A percentile compares a stretch with the other conserved stretches of the same genome.
Conservation (phyloP, 2,888 invertebrate species). For the Helicoverpa assulta region DNA sequence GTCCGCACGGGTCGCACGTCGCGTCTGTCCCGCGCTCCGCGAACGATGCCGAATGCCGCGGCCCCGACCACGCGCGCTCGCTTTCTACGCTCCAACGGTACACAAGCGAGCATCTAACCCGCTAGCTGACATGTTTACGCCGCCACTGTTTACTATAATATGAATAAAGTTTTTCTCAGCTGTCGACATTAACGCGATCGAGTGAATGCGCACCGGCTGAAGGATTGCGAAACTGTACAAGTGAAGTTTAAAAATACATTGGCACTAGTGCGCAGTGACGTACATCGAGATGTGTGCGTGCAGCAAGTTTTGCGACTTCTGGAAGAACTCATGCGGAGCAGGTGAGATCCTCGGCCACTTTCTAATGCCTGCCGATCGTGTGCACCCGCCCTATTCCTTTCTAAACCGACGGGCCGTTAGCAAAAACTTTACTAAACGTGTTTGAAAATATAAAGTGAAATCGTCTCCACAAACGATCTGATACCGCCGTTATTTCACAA, state of each 20-base stretch:
- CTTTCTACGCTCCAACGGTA: constrained; percentile 85
- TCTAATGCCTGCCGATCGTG: constrained; percentile 63
- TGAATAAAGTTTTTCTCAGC: constrained; percentile 78
- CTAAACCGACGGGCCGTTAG: constrained; percentile 61
- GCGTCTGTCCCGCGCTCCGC: constrained; percentile 61
- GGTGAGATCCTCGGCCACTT: constrained; percentile 80
- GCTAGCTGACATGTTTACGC: constrained; percentile 82
- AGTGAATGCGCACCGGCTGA: constrained; percentile 82
- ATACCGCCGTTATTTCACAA: constrained; percentile 35
- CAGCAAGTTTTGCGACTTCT: constrained; percentile 88
- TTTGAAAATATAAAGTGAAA: constrained; percentile 64
- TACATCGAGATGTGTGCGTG: constrained; percentile 86
- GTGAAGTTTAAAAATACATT: constrained; percentile 90
- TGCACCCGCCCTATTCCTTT: constrained; percentile 67
- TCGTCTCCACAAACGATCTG: constrained; percentile 43
- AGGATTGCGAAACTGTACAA: constrained; percentile 88
- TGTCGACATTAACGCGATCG: constrained; percentile 77
- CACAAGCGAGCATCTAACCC: constrained; percentile 75
- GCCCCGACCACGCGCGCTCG: constrained; percentile 71
- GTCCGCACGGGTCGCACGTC: constrained; percentile 79
- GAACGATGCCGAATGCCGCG: constrained; percentile 74
- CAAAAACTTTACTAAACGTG: constrained; percentile 56
- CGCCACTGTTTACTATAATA: constrained; percentile 73
- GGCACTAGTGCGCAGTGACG: constrained; percentile 86
- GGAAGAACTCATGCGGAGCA: constrained; percentile 88